A percentile compares a stretch with the other conserved stretches of the same genome.
phyloP scores from a whole-genome alignment of 2,797 vertebrate genomes.

The Ptychadena robeensis region DNA sequence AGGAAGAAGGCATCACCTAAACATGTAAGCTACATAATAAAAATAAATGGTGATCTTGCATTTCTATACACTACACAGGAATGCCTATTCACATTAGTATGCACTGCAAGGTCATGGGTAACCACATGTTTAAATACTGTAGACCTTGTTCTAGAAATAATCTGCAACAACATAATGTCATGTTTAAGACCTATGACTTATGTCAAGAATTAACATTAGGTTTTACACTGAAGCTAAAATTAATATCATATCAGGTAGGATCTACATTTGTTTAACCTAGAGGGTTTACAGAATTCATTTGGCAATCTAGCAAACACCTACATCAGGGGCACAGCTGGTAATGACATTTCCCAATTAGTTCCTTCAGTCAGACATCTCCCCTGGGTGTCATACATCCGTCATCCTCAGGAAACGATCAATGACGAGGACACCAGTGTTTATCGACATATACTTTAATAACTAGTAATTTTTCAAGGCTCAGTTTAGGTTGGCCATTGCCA shows the following conservation, averaged over 20 bases:
- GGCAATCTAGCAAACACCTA: neutral
- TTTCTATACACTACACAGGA: too few species aligned
- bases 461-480: neutral
- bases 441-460: slow-evolving; percentile 16
- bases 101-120: neutral
- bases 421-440: neutral
- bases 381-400: neutral
- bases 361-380: slow-evolving; percentile 13
- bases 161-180: neutral
- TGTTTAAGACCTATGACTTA: neutral
- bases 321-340: slow-evolving; percentile 44
- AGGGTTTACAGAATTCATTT: neutral
- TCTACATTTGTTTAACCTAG: neutral
- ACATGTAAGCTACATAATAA: too few species aligned
- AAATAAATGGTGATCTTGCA: neutral
- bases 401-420: slow-evolving; percentile 2
- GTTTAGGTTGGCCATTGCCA: neutral
- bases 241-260: neutral
- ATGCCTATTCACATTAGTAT: too few species aligned
- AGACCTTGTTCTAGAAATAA: neutral
- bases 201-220: neutral
- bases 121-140: neutral
- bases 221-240: neutral
- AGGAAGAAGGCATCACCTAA: too few species aligned
- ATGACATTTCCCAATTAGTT: slow-evolving; percentile 22